phyloP scores from a whole-genome alignment of 2,113 vertebrate genomes.

The Coregonus clupeaformis region DNA sequence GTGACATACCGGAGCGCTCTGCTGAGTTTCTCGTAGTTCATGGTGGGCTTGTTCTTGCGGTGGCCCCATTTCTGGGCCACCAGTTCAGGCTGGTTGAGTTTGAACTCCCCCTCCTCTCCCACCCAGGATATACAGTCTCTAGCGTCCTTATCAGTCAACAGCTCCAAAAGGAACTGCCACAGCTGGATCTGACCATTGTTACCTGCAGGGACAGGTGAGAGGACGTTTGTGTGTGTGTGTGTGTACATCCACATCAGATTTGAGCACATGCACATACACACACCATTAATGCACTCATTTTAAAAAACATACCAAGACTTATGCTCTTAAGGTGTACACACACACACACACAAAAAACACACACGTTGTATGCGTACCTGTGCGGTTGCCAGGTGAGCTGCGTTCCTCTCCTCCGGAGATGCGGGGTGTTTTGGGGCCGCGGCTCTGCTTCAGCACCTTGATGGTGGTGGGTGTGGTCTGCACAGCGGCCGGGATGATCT shows the following conservation, averaged over 20 bases:
- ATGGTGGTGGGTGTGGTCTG: slow-evolving; percentile 86
- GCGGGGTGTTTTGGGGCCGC: slow-evolving; percentile 90
- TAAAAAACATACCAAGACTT: too few species aligned
- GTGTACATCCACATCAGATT: background rate
- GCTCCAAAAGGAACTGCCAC: slow-evolving; percentile 97
- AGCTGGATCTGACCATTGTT: slow-evolving; percentile 99
- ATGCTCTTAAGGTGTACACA: background rate
- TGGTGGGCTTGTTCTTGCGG: slow-evolving; percentile 97
- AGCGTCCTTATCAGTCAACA: slow-evolving; percentile 96
- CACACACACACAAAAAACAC: slow-evolving; percentile 3
- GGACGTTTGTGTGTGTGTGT: background rate
- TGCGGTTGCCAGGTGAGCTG: slow-evolving; percentile 97
- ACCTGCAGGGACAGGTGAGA: slow-evolving; percentile 67
- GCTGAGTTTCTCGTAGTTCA: slow-evolving; percentile 99
- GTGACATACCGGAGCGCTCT: slow-evolving; percentile 87
- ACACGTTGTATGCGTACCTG: slow-evolving; percentile 75
- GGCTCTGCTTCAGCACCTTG: slow-evolving; percentile 92
- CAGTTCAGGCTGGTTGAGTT: slow-evolving; percentile 94
- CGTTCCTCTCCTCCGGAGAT: slow-evolving; percentile 94
- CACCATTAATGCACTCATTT: too few species aligned
- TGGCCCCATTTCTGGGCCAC: slow-evolving; percentile 99
- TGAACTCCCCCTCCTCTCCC: slow-evolving; percentile 97
- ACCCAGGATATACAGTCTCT: slow-evolving; percentile 99
- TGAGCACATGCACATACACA: too few species aligned
- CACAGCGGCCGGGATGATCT: slow-evolving; percentile 94